Conservation (phyloP, 2,888 invertebrate species). For the Hyposoter dolosus region DNA sequence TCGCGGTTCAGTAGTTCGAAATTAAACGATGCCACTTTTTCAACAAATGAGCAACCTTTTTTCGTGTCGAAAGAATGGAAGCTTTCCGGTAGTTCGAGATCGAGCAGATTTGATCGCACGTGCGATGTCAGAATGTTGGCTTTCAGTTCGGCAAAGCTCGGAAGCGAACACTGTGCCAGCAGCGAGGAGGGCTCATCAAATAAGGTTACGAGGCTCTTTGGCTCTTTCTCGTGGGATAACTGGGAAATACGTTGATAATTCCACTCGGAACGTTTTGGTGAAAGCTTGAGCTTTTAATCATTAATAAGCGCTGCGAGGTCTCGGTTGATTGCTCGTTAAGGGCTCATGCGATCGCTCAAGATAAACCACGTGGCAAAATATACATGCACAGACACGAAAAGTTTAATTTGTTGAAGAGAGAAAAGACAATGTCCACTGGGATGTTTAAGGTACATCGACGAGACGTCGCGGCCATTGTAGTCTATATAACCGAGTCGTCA, state of each 20-base stretch:
- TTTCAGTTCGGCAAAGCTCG: background rate
- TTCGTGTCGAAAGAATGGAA: background rate
- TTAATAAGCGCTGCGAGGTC: background rate
- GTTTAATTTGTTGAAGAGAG: background rate
- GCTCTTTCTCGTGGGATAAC: background rate
- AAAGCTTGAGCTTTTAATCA: conserved; percentile 37
- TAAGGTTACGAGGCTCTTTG: conserved; percentile 55
- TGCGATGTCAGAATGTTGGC: background rate
- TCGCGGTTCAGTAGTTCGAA: background rate
- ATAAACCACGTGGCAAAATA: background rate
- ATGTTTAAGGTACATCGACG: conserved; percentile 51
- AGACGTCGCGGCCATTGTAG: conserved; percentile 51
- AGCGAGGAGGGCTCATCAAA: conserved; percentile 29
- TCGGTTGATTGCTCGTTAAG: conserved; percentile 14
- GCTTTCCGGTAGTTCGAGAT: background rate
- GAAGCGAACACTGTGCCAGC: background rate
- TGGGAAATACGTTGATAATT: conserved; percentile 42
- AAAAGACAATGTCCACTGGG: background rate
- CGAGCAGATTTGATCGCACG: background rate
- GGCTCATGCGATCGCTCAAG: conserved; percentile 36
- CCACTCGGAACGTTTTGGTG: conserved; percentile 38
- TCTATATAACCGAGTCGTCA: conserved; percentile 4
- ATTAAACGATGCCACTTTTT: background rate
- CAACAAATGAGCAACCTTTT: background rate
- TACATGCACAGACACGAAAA: background rate